These are phyloP conservation scores for Leptinotarsa rubiginosa DNA, from an alignment of 2,888 invertebrate species.

Conservation along the genomic window DNA sequence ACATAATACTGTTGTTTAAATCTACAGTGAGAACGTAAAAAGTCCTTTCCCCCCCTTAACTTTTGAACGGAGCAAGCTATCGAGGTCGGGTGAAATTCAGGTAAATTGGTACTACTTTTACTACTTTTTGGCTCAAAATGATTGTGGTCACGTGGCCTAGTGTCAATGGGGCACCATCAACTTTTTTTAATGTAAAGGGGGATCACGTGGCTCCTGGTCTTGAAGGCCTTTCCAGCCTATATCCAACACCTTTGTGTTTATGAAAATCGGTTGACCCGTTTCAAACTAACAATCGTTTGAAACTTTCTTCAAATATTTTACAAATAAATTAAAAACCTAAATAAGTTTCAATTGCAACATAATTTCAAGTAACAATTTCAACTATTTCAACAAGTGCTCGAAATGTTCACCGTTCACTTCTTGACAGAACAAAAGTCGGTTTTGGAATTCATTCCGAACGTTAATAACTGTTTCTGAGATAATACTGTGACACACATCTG, in stretches of 20 bases:
- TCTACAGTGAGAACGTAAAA: too few species aligned
- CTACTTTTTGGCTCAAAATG: neutral
- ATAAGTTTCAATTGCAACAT: too few species aligned
- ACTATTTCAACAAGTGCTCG: neutral
- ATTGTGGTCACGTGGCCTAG: neutral
- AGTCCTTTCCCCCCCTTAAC: too few species aligned
- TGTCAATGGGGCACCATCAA: neutral
- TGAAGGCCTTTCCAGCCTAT: neutral
- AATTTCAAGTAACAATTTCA: neutral
- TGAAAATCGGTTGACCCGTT: neutral
- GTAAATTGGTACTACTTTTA: neutral
- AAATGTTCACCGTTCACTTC: neutral
- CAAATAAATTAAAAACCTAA: too few species aligned
- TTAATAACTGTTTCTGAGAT: neutral
- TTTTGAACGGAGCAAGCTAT: too few species aligned
- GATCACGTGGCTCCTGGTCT: neutral
- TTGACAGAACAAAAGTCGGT: too few species aligned
- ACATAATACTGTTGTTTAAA: too few species aligned
- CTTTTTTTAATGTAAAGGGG: neutral
- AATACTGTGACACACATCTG: neutral
- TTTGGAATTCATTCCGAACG: too few species aligned
- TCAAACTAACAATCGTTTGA: neutral
- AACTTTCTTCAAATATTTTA: neutral
- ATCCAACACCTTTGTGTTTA: too few species aligned
- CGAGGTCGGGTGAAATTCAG: neutral